These are phyloP conservation scores for Lasioglossum oenotherae DNA, from an alignment of 2,888 invertebrate genomes.

Conservation along the genomic window DNA sequence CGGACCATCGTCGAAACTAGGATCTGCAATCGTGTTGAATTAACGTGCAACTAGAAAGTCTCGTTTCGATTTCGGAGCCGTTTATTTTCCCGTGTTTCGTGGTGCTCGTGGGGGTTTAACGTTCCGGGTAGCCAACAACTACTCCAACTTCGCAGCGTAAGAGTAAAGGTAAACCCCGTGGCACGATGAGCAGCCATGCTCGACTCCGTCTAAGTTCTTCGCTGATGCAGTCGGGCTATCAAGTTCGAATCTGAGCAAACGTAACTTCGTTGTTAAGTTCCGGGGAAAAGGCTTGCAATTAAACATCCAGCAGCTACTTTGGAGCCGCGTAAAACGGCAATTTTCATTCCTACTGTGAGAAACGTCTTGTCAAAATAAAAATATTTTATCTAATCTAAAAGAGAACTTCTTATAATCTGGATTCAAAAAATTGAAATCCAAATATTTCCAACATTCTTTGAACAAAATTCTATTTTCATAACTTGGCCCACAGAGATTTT, in stretches of 20 bases:
- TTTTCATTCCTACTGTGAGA: neutral
- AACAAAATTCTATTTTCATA: too few relatives aligned
- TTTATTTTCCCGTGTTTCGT: conserved; percentile 39
- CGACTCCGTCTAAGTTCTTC: conserved; percentile 60
- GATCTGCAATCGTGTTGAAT: conserved; percentile 24
- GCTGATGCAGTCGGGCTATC: conserved; percentile 47
- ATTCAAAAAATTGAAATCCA: neutral
- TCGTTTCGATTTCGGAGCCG: conserved; percentile 11
- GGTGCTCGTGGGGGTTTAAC: neutral
- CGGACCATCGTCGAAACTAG: conserved; percentile 12
- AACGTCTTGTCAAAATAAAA: neutral
- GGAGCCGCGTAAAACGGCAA: conserved; percentile 30
- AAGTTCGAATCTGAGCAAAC: conserved; percentile 63
- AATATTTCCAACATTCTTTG: neutral
- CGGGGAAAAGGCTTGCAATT: conserved; percentile 45
- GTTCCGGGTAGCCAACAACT: conserved; percentile 27
- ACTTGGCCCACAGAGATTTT: too few relatives aligned
- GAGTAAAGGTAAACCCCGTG: conserved; percentile 71
- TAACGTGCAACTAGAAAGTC: conserved; percentile 29
- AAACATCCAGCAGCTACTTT: conserved; percentile 57
- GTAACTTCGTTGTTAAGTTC: conserved; percentile 69
- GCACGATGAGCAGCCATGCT: conserved; percentile 9
- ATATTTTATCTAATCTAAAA: too few relatives aligned
- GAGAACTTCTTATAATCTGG: too few relatives aligned
- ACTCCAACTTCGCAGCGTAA: conserved; percentile 66